Base-by-base conservation (phyloP, 2,888 invertebrate species). In the Parnassius apollo region DNA sequence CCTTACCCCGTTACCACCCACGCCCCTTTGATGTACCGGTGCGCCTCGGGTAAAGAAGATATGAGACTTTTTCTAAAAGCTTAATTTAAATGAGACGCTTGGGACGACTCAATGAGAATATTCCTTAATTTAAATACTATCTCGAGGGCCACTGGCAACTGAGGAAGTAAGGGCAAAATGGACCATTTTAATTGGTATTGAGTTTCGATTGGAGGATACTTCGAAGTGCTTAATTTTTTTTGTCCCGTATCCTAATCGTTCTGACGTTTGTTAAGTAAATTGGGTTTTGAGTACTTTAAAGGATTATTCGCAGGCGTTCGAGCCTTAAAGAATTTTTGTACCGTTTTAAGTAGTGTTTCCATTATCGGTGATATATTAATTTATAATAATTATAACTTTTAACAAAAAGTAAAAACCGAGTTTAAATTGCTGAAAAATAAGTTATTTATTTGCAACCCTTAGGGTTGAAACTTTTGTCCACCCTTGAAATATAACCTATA, bases 61-160 rank as follows among this genome's bases (percentile, higher is more conserved):
- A 91, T 91, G 91, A 88, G 91, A 88, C 83, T 90, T 91, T 91
- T 89, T 90, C 87, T 87, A 87, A 88, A 91, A 89, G 90, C 91
- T 90, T 91, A 91, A 91, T 91, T 91, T 91, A 91, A 91, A 91
- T 89, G 88, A 91, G 89, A 75, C 84, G 80, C 82, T 78, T 67
- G 86, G 83, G 82, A 88, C 82, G 83, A 77, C 88, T 88, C 87
- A 88, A 89, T 89, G 86, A 78, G 84, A 84, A 87, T 89, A 87
- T 89, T 86, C 86, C 83, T 86, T 89, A 88, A 90, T 90, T 91
- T 89, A 86, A 88, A 90, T 89, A 87, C 83, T 88, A 88, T 86
- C 88, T 86, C 75, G 75, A 81, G 78, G 78, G 76, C 75, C 74
- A 72, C 72, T 76, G 77, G 76, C 80, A 77, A 75, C 69, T 71